phyloP scores from a whole-genome alignment of 2,797 vertebrate genomes.

The Siniperca obscura region DNA sequence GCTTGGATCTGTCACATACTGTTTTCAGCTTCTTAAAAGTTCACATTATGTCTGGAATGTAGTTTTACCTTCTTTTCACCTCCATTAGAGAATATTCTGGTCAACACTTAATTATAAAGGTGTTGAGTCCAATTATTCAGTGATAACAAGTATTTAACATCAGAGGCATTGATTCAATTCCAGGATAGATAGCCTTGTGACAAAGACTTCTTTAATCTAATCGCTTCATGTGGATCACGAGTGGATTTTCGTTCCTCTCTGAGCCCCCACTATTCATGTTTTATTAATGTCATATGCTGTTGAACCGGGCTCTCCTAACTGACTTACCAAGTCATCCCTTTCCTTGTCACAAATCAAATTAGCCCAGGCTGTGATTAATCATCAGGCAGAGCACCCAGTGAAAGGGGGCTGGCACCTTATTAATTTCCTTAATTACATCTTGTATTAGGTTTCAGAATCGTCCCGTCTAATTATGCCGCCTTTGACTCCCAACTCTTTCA shows the following conservation, averaged over 20 bases:
- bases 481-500: constrained; percentile 84
- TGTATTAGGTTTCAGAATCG: constrained; percentile 85
- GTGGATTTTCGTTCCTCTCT: constrained; percentile 64
- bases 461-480: constrained; percentile 83
- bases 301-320: constrained; percentile 78
- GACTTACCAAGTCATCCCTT: constrained; percentile 85
- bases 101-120: constrained; percentile 23
- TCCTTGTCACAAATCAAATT: constrained; percentile 89
- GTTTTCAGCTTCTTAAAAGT: constrained; percentile 24
- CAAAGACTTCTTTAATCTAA: constrained; percentile 68
- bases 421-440: constrained; percentile 89
- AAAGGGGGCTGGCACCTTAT: constrained; percentile 87
- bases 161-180: constrained; percentile 50
- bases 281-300: constrained; percentile 86
- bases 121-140: constrained; percentile 29
- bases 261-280: constrained; percentile 77
- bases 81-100: constrained; percentile 1
- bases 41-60: constrained; percentile 1
- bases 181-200: background rate
- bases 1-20: constrained; percentile 25
- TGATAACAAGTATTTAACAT: constrained; percentile 47
- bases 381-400: constrained; percentile 77
- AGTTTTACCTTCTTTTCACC: background rate
- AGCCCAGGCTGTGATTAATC: constrained; percentile 87
- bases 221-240: constrained; percentile 60